These are phyloP conservation scores for Rachycentron canadum DNA, from an alignment of 2,797 vertebrate genomes.

Conservation along the genomic window DNA sequence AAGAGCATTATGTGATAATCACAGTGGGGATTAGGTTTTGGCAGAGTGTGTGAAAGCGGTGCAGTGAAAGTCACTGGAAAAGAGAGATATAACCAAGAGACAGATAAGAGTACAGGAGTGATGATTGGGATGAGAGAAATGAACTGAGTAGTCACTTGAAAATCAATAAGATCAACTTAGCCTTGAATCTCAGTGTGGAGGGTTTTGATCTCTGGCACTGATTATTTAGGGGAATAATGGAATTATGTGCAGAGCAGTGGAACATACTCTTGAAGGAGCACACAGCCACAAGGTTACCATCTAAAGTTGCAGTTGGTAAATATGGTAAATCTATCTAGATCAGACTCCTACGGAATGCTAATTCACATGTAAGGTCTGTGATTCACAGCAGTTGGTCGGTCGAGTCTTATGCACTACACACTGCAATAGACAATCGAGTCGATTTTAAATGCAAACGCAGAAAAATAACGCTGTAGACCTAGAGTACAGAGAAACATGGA, in stretches of 20 bases:
- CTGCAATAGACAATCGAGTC: constrained; percentile 11
- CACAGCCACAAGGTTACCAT: constrained; percentile 49
- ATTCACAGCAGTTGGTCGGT: neutral
- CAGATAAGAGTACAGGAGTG: constrained; percentile 74
- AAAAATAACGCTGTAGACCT: neutral
- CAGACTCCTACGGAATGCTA: constrained; percentile 21
- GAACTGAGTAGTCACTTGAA: constrained; percentile 76
- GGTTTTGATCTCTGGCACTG: constrained; percentile 74
- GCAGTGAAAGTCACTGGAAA: constrained; percentile 74
- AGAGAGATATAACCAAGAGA: constrained; percentile 72
- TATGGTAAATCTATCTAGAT: constrained; percentile 27
- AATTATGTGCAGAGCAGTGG: constrained; percentile 53
- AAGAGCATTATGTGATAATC: constrained; percentile 82
- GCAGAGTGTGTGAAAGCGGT: constrained; percentile 65
- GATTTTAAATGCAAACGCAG: constrained; percentile 30
- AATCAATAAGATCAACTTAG: constrained; percentile 84
- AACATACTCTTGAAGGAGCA: constrained; percentile 51
- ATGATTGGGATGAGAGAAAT: constrained; percentile 82
- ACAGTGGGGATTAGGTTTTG: constrained; percentile 77
- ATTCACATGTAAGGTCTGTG: neutral
- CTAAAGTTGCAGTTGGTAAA: constrained; percentile 40
- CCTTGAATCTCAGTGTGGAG: constrained; percentile 76
- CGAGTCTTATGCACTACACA: neutral
- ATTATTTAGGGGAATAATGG: constrained; percentile 76
- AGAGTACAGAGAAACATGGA: neutral